A percentile compares a stretch with the other conserved stretches of the same genome.
Conservation (phyloP, 1,140 invertebrate species). For the Panonychus citri region DNA sequence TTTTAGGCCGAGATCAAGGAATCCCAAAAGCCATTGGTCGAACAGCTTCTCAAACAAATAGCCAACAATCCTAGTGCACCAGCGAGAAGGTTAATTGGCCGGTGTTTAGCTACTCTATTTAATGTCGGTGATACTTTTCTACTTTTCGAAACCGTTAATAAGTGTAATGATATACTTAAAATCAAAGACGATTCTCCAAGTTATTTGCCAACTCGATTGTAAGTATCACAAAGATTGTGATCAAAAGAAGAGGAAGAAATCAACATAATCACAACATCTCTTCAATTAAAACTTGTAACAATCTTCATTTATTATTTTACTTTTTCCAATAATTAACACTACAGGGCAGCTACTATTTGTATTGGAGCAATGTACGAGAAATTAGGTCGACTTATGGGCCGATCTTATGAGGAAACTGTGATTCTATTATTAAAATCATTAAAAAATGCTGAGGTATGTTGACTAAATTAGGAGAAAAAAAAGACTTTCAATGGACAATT, state of each 20-base stretch:
- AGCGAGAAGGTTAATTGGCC: conserved; percentile 66
- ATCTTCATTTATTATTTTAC: not conserved
- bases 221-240: too few species aligned
- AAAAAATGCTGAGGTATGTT: conserved; percentile 54
- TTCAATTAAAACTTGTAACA: conserved; percentile 6
- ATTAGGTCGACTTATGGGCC: conserved; percentile 88
- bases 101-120: conserved; percentile 80
- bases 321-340: conserved; percentile 14
- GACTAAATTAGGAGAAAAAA: not conserved
- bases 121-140: conserved; percentile 90
- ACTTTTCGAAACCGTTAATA: conserved; percentile 89
- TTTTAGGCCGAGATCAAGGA: conserved; percentile 78
- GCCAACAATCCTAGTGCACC: conserved; percentile 68
- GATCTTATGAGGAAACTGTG: conserved; percentile 93
- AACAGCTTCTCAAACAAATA: conserved; percentile 70
- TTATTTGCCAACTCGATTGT: conserved; percentile 77
- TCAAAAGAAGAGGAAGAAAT: too few species aligned
- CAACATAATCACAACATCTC: too few species aligned
- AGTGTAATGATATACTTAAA: conserved; percentile 89
- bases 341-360: conserved; percentile 81
- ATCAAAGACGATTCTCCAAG: conserved; percentile 92
- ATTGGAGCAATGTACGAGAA: conserved; percentile 94
- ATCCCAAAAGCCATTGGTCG: conserved; percentile 82
- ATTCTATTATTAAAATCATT: conserved; percentile 70
- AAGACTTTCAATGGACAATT: not conserved